Conservation (phyloP, 2,888 invertebrate species). For the Oscheius sp. region DNA sequence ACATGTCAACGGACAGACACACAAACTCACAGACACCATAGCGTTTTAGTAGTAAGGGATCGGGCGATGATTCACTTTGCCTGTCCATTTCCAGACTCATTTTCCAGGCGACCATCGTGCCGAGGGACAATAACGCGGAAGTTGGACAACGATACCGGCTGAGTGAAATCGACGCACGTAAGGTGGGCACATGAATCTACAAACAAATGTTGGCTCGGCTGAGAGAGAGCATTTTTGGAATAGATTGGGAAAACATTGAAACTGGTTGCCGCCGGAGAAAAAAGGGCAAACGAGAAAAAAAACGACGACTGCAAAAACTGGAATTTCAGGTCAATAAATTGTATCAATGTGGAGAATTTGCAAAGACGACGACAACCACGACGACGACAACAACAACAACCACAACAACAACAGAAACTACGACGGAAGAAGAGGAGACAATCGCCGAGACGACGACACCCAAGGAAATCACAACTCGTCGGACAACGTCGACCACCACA, state of each 20-base stretch:
- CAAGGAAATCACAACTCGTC: slow-evolving; percentile 39
- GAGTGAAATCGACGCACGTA: slow-evolving; percentile 57
- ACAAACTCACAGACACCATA: too few relatives aligned
- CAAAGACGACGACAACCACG: slow-evolving; percentile 49
- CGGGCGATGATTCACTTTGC: neutral
- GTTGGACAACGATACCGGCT: slow-evolving; percentile 72
- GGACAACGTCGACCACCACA: slow-evolving; percentile 40
- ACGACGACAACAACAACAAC: slow-evolving; percentile 51
- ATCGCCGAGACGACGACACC: slow-evolving; percentile 35
- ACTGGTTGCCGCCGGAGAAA: neutral
- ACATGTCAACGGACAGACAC: too few relatives aligned
- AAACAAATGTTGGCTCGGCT: neutral
- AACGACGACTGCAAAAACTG: too few relatives aligned
- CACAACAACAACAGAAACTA: slow-evolving; percentile 32
- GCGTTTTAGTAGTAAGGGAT: neutral
- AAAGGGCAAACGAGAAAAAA: neutral
- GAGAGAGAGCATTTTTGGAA: neutral
- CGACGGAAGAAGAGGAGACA: slow-evolving; percentile 30
- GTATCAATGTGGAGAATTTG: slow-evolving; percentile 73
- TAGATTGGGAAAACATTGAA: too few relatives aligned
- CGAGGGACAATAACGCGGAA: slow-evolving; percentile 71
- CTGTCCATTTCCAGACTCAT: neutral
- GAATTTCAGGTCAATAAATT: slow-evolving; percentile 68
- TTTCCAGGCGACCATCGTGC: slow-evolving; percentile 75
- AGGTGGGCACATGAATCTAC: neutral